Evolutionary conservation across 2,797 vertebrate species (phyloP).

Genomic region (Phaenicophaeus curvirostris): DNA sequence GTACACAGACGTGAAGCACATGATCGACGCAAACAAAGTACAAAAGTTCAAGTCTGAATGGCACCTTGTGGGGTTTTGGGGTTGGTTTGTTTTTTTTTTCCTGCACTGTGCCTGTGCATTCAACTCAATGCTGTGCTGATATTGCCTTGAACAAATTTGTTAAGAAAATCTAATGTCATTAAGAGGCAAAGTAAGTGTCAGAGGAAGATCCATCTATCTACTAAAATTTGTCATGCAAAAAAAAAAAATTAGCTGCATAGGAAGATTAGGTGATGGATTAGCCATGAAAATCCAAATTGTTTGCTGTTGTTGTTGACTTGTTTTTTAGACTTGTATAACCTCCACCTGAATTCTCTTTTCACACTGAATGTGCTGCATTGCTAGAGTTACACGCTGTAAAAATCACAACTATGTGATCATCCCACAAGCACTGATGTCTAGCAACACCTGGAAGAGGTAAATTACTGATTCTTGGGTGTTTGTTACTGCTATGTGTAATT

Average conservation of each 20-base stretch:
- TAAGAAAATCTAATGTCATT: not conserved
- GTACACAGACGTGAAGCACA: not conserved
- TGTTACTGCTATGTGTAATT: not conserved
- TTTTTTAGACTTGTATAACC: not conserved
- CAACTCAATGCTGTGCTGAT: not conserved
- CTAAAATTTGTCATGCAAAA: not conserved
- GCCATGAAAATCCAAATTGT: not conserved
- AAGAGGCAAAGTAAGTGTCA: not conserved
- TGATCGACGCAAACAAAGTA: not conserved
- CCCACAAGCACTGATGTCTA: not conserved
- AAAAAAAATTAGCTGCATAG: not conserved
- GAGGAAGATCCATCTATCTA: not conserved
- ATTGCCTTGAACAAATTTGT: not conserved
- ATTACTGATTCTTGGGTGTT: not conserved
- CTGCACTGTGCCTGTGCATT: rapidly evolving
- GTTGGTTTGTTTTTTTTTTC: not conserved
- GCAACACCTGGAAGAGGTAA: not conserved
- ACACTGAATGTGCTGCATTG: not conserved
- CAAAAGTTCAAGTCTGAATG: not conserved
- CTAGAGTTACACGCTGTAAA: not conserved
- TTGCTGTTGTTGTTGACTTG: not conserved
- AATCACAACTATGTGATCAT: not conserved
- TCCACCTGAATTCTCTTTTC: not conserved
- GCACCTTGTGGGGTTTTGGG: not conserved
- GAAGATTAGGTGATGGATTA: not conserved